Evolutionary conservation across 2,113 vertebrate species (phyloP).

Genomic region (Chaetops frenatus): DNA sequence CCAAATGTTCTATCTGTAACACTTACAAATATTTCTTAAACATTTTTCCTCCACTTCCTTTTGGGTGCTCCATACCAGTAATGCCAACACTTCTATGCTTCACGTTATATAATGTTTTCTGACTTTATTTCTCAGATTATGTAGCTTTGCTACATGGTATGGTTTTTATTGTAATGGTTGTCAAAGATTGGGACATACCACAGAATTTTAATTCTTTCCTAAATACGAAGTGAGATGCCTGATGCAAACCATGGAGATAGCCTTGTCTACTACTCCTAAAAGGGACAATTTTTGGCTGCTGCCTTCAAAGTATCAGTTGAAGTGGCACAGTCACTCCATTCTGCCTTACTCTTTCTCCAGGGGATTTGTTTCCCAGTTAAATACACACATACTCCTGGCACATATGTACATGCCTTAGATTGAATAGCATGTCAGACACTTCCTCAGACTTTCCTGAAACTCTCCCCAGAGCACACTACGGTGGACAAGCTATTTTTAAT

Average conservation of each 20-base stretch:
- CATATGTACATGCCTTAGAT: not conserved
- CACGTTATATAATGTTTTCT: not conserved
- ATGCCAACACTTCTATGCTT: not conserved
- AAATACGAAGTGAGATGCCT: not conserved
- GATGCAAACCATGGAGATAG: not conserved
- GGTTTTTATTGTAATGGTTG: not conserved
- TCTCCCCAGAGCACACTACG: not conserved
- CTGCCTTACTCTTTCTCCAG: not conserved
- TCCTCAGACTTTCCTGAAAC: not conserved
- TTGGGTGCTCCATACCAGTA: not conserved
- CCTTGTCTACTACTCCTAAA: not conserved
- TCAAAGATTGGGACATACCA: not conserved
- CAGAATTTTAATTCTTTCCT: not conserved
- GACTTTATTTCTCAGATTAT: not conserved
- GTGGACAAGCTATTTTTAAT: not conserved
- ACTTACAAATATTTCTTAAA: not conserved
- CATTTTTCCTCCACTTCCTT: not conserved
- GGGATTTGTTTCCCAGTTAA: not conserved
- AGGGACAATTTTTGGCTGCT: not conserved
- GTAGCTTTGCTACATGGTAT: not conserved
- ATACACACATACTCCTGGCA: not conserved
- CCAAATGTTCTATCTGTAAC: not conserved
- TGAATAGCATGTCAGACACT: not conserved
- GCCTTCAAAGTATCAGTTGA: not conserved
- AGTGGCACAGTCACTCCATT: not conserved